Base-by-base conservation (phyloP, 2,113 vertebrate genomes). In the Microtus richardsoni region DNA sequence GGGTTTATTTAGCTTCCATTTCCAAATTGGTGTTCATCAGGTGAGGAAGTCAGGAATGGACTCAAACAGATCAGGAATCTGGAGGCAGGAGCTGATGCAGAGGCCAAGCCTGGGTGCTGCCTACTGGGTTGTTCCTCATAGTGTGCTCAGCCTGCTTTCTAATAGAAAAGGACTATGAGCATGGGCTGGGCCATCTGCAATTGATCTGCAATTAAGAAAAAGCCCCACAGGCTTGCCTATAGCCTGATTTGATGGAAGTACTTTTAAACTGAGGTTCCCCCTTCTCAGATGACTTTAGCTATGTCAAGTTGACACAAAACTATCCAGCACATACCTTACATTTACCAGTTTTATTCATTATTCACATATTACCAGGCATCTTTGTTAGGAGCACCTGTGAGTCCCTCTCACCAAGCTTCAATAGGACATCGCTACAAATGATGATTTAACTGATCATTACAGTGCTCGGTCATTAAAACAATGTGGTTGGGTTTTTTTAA, bases 391-490 rank as follows among this genome's bases (percentile, higher is more conserved):
- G n/a, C 36, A 8, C 17, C 17, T 73, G 36, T 39, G 70, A 39
- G 8, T 22, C 8, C 70, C n/a, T 22, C 19, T 73, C n/a, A 21
- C 3, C n/a, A 22, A 22, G n/a, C 19, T 39, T 39, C 28, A 28
- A 47, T 28, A 12, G 12, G 28, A 7, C 6, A 47, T 47, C 3
- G 1, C 13, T 47, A 30, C 13, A 7, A 17, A 30, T 47, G 13
- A 77, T 30, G 6, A 30, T 6, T 8, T 77, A 47, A 16, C 6
- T 77, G 74, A 7, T 0, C 41, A 77, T 47, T 30, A 77, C 13
- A 47, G 1, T 47, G 6, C 13, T 30, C 44, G 0, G 1, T 33
- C 75, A 49, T 33, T 17, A 33, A 19, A 9, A 33, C 16, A 10
- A 9, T 49, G 28, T 9, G 44, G 17, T 36, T 36, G 6, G 68